Evolutionary conservation across 2,888 invertebrate genomes (phyloP), one percentile per base, ranked within the genome.

Genomic region (Dromius quadrimaculatus): DNA sequence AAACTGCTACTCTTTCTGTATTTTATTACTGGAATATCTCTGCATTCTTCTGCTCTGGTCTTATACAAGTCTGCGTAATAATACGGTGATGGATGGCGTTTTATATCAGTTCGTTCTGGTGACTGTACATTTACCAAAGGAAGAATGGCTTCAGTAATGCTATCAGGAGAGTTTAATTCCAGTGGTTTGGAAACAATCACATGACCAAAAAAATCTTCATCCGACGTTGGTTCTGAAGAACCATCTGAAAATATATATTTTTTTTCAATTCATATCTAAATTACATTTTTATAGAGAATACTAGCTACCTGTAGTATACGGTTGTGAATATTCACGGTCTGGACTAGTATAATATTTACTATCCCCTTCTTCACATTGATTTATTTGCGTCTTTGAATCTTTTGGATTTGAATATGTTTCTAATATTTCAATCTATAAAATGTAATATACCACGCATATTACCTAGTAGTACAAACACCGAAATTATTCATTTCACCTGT

Each of bases 1-100:
- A 78, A 72, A 70, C 78, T 79, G 54, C 78, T 76, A 72, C 79
- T 79, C 74, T 80, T 81, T 15, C 79, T 73, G 73, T 80, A 80
- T 74, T 77, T 81, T 64, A 75, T 32, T 34, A 22, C n/a, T 23
- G 50, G 38, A 15, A 34, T 20, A 78, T 79, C 71, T 73, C 76
- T 9, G n/a, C n/a, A 61, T 72, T 76, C 77, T 61, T 79, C 77
- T 8, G 77, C 75, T 77, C 79, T 78, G 64, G 81, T 81, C 76
- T 88, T 87, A 72, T 91, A 89, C 63, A 93, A 82, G 79, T 93
- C 93, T 0, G 92, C 91, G 87, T 93, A 93, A 77, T 93, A 93
- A 79, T 93, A 93, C 0, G 93, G 92, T 69, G 92, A 93, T 8
- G 92, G 92, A 79, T 92, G 92, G 32, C 92, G 86, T 79, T 85